These are phyloP conservation scores for Arbacia lixula DNA, from an alignment of 53 echinoderm and acorn worm genomes.

Conservation along the genomic window DNA sequence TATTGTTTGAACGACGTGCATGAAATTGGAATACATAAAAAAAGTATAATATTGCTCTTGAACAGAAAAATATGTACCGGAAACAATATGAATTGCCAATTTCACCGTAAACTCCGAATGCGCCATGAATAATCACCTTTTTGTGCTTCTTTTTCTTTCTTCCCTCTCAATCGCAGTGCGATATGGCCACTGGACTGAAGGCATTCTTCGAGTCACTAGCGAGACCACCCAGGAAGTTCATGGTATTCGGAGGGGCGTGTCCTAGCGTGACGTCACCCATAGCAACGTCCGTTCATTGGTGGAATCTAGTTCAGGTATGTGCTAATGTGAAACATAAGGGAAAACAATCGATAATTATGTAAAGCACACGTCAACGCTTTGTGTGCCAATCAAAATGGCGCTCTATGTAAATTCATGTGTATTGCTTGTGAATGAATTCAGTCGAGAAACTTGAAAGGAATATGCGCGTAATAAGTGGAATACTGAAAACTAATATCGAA, in stretches of 20 bases:
- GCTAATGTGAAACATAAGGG: background rate
- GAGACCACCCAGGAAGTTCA: slow-evolving; percentile 85
- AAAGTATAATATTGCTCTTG: too few species aligned
- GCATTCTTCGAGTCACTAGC: slow-evolving; percentile 94
- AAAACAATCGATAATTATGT: too few species aligned
- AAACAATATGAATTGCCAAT: too few species aligned
- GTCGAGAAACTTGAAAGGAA: too few species aligned
- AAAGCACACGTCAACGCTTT: too few species aligned
- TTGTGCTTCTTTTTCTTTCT: background rate
- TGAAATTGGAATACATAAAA: too few species aligned
- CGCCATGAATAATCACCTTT: background rate
- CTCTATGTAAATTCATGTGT: too few species aligned
- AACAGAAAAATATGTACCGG: too few species aligned
- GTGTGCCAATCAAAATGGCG: too few species aligned
- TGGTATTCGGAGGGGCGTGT: slow-evolving; percentile 99
- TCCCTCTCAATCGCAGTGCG: slow-evolving; percentile 73
- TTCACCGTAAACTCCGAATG: background rate
- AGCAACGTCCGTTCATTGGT: slow-evolving; percentile 83
- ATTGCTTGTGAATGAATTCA: too few species aligned
- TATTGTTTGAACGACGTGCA: too few species aligned
- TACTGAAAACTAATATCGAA: too few species aligned
- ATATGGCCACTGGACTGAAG: slow-evolving; percentile 92
- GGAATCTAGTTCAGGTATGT: slow-evolving; percentile 94
- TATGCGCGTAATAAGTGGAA: background rate
- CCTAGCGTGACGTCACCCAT: slow-evolving; percentile 92